Evolutionary conservation across 2,888 invertebrate species (phyloP).

Genomic region (Drosophila paranaensis): DNA sequence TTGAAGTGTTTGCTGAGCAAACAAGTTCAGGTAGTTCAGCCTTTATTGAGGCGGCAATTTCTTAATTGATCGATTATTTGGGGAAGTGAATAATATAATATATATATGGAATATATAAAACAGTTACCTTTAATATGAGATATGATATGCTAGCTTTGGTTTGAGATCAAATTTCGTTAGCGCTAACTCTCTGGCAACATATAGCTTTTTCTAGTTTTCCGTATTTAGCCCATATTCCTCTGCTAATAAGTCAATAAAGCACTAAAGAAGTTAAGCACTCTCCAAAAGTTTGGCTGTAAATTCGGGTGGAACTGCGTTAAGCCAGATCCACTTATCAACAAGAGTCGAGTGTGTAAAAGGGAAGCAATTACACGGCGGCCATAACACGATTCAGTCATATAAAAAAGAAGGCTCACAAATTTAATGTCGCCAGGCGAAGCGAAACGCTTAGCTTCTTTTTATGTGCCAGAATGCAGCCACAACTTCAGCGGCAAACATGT

Average conservation of each 20-base stretch:
- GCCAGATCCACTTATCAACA: slow-evolving; percentile 51
- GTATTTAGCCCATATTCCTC: background rate
- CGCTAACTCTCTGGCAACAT: background rate
- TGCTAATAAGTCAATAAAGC: background rate
- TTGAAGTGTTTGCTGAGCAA: slow-evolving; percentile 1
- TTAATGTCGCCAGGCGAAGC: slow-evolving; percentile 57
- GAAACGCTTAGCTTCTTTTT: slow-evolving; percentile 65
- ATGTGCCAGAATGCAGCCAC: slow-evolving; percentile 37
- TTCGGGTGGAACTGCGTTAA: slow-evolving; percentile 13
- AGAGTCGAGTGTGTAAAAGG: slow-evolving; percentile 38
- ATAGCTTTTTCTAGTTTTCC: background rate
- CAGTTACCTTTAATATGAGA: too few species aligned
- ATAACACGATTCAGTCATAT: slow-evolving; percentile 74
- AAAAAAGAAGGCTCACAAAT: slow-evolving; percentile 63
- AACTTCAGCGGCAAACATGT: slow-evolving; percentile 11
- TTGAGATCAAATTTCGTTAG: background rate
- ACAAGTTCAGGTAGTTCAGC: background rate
- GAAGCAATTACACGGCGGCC: slow-evolving; percentile 65
- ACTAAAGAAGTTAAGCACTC: background rate
- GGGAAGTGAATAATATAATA: background rate
- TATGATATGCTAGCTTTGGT: background rate
- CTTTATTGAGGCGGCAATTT: background rate
- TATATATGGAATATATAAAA: too few species aligned
- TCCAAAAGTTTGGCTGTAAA: slow-evolving; percentile 28
- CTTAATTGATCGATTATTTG: background rate